Conservation (phyloP, 2,888 invertebrate species). For the Ochropleura leucogaster region DNA sequence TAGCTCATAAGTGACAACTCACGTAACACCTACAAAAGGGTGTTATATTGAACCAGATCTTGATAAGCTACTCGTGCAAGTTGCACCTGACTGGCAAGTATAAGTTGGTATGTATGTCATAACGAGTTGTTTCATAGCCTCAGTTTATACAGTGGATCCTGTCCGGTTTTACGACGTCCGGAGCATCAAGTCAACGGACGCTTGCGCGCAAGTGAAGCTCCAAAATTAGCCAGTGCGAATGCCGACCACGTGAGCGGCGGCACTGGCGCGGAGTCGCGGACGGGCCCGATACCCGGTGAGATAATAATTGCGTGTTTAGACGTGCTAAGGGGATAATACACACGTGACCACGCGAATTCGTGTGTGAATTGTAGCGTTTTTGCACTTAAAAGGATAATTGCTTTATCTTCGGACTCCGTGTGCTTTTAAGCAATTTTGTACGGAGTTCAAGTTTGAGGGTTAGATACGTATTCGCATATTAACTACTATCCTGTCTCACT, state of each 20-base stretch:
- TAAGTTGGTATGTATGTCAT: constrained; percentile 58
- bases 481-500: constrained; percentile 34
- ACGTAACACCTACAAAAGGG: constrained; percentile 56
- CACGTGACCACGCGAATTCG: constrained; percentile 34
- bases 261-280: constrained; percentile 14
- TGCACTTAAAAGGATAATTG: constrained; percentile 41
- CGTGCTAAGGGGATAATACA: constrained; percentile 53
- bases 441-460: constrained; percentile 35
- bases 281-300: constrained; percentile 69
- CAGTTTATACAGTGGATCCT: constrained; percentile 70
- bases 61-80: constrained; percentile 58
- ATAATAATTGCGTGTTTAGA: constrained; percentile 70
- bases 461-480: constrained; percentile 31
- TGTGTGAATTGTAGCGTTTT: constrained; percentile 43
- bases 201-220: constrained; percentile 67
- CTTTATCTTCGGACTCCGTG: constrained; percentile 16
- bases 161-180: constrained; percentile 83
- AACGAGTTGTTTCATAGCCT: constrained; percentile 55
- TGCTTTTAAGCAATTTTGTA: constrained; percentile 18
- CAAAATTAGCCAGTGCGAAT: constrained; percentile 87
- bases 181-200: constrained; percentile 84
- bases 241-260: constrained; percentile 75
- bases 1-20: constrained; percentile 49
- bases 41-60: constrained; percentile 59
- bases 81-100: constrained; percentile 57